Base-by-base conservation (phyloP, 2,888 invertebrate genomes). In the Stenoptilia bipunctidactyla region DNA sequence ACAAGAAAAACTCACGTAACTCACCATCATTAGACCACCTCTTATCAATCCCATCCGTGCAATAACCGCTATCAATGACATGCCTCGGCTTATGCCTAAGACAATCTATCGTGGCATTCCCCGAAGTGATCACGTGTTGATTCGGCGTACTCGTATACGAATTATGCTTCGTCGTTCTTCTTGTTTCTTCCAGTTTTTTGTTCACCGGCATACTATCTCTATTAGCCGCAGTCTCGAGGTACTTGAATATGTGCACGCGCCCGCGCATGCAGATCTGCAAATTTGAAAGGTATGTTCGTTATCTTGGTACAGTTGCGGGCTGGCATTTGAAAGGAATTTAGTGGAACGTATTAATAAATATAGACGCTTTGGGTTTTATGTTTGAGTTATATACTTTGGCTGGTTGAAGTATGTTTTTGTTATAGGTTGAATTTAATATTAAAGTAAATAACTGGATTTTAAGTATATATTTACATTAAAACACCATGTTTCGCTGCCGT, bases 181-280 rank as follows among this genome's bases (percentile, higher is more conserved):
- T 66, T 61, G 72, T 80, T 54, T 79, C 85, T 64, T 76, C 86
- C 57, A 68, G 65, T 58, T 82, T 73, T 76, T 77, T 68, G 73
- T 77, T 75, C 56, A 75, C 59, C 52, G 76, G 79, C 45, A 75
- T 56, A 48, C 70, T 71, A 58, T 84, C 88, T 72, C 92, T 92
- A 61, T 89, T 88, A 37, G 95, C 93, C 82, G 94, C 93, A 61
- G 91, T 92, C 70, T 96, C 96, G 52, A 97, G 86, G 80, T 92
- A 96, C 73, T 97, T 97, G 86, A 96, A 96, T 57, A 97, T 94
- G 75, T 97, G 97, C 62, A 95, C 93, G 62, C 94, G 89, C 54
- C 97, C 97, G 69, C 96, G 90, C 77, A 92, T 92, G 82, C 96
- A 97, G 53, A 94, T 85, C 94, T 94, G 73, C 4, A 83, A 63